Conservation (phyloP, 1,140 invertebrate genomes). For the Calephelis nemesis region DNA sequence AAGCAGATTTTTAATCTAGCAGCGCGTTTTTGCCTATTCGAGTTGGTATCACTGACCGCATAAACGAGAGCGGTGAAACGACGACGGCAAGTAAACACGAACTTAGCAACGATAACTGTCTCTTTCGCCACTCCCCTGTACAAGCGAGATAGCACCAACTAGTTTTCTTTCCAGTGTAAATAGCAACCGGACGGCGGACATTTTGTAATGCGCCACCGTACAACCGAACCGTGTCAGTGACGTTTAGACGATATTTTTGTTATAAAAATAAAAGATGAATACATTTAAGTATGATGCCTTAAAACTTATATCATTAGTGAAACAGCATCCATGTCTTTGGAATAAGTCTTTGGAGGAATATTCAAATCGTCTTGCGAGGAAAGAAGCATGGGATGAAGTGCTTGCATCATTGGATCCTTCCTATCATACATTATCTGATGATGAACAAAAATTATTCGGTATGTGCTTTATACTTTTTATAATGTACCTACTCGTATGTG, state of each 20-base stretch:
- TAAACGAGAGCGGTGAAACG: neutral
- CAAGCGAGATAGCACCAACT: constrained; percentile 41
- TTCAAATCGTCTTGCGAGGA: constrained; percentile 59
- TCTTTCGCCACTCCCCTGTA: constrained; percentile 25
- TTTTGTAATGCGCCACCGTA: neutral
- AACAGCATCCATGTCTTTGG: constrained; percentile 61
- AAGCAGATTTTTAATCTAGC: too few species aligned
- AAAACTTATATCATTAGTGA: constrained; percentile 49
- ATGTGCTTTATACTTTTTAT: constrained; percentile 15
- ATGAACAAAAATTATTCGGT: constrained; percentile 54
- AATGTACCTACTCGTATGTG: too few species aligned
- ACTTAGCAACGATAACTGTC: constrained; percentile 21
- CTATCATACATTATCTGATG: constrained; percentile 53
- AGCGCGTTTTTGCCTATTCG: too few species aligned
- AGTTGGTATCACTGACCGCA: too few species aligned
- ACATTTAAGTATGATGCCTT: constrained; percentile 66
- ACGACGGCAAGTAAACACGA: constrained; percentile 47
- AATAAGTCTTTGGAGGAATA: constrained; percentile 61
- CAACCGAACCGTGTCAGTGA: neutral
- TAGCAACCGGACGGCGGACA: constrained; percentile 44
- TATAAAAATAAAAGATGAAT: neutral
- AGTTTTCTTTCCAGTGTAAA: constrained; percentile 7
- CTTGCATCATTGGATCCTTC: constrained; percentile 50
- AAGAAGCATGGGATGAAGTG: constrained; percentile 63
- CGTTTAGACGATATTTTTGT: neutral